These are phyloP conservation scores for Corythaeola cristata DNA, from an alignment of 2,113 vertebrate species.

Conservation along the genomic window DNA sequence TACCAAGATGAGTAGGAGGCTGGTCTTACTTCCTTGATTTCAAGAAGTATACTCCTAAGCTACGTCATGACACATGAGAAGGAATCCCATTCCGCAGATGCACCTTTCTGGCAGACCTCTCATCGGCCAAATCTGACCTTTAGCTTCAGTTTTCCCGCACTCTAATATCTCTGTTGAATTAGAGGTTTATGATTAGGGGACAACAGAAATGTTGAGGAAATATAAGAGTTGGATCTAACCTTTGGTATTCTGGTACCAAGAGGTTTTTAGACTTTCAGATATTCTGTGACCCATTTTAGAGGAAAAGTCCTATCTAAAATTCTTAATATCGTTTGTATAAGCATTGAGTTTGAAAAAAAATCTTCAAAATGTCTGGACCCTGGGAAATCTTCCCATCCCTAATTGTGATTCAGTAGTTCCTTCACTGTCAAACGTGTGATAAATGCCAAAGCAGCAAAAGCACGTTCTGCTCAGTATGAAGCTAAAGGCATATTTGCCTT, in stretches of 20 bases:
- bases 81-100: not conserved
- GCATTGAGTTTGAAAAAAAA: not conserved
- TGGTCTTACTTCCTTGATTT: not conserved
- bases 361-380: not conserved
- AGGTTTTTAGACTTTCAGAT: not conserved
- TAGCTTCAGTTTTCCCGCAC: constrained; percentile 19
- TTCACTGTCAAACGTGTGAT: constrained; percentile 5
- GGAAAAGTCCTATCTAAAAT: not conserved
- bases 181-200: constrained; percentile 42
- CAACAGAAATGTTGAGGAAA: constrained; percentile 9
- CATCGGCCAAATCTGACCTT: constrained; percentile 16
- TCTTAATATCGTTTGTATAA: constrained; percentile 16
- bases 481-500: constrained; percentile 44
- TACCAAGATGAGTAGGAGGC: not conserved
- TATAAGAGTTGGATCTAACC: not conserved
- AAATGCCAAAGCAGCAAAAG: constrained; percentile 42
- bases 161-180: constrained; percentile 7
- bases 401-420: constrained; percentile 33
- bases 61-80: not conserved
- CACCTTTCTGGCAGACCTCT: not conserved
- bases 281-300: not conserved
- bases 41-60: not conserved
- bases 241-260: not conserved
- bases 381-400: constrained; percentile 13
- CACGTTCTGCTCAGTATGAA: not conserved